Conservation (phyloP, 2,888 invertebrate genomes). For the Zonitis immaculata region DNA sequence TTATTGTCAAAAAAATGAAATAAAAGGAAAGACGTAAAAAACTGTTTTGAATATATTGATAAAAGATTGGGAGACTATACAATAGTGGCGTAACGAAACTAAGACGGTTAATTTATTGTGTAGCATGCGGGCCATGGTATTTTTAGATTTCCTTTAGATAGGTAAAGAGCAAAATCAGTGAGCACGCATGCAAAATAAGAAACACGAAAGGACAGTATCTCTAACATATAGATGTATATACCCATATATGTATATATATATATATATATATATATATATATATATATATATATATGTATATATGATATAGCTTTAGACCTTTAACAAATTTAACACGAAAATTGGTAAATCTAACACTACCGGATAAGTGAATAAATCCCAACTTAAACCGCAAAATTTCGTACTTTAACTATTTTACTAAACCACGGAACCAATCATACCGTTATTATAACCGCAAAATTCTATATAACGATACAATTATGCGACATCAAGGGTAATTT, state of each 20-base stretch:
- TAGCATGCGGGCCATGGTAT: constrained; percentile 30
- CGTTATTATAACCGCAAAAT: background rate
- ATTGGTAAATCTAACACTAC: constrained; percentile 18
- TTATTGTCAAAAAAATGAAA: constrained; percentile 18
- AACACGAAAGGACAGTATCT: constrained; percentile 32
- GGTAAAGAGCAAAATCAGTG: constrained; percentile 30
- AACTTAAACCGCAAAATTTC: constrained; percentile 12
- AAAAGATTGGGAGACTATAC: constrained; percentile 19
- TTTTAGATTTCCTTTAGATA: constrained; percentile 32
- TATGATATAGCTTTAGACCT: constrained; percentile 24
- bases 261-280: no score
- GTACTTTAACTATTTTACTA: constrained; percentile 1
- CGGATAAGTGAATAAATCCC: constrained; percentile 22
- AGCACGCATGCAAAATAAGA: constrained; percentile 30
- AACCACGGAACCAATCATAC: background rate
- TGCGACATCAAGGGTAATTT: background rate
- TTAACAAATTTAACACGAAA: constrained; percentile 23
- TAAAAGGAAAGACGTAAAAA: no score
- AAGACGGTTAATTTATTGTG: constrained; percentile 28
- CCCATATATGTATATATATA: no score
- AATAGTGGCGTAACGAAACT: constrained; percentile 21
- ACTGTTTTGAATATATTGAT: constrained; percentile 20
- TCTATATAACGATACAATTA: background rate
- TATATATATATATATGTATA: no score
- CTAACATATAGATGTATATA: background rate